A percentile compares a stretch with the other conserved stretches of the same genome.
These are phyloP conservation scores for Ypsolopha scabrella DNA, from an alignment of 2,888 invertebrate species.

Conservation along the genomic window DNA sequence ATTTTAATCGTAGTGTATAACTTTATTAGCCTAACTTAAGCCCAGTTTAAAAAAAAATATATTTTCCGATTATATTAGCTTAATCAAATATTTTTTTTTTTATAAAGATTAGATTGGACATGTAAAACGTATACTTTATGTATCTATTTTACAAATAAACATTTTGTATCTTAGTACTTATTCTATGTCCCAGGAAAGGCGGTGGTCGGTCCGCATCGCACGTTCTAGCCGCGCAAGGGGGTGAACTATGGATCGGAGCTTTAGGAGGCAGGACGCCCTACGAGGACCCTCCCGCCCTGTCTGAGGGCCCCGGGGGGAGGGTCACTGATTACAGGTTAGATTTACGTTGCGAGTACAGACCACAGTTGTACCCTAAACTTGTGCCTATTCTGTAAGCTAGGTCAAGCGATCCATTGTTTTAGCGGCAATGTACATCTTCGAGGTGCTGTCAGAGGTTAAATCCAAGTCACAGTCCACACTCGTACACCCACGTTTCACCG, in stretches of 20 bases:
- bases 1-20: no score
- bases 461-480: no score
- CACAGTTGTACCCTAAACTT: background rate
- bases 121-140: no score
- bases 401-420: background rate
- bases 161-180: no score
- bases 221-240: constrained; percentile 92
- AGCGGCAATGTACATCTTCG: background rate
- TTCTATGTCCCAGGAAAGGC: constrained; percentile 72
- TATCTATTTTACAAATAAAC: background rate
- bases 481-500: no score
- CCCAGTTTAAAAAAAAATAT: no score
- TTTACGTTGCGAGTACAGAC: background rate
- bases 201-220: constrained; percentile 93
- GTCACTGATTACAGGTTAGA: constrained; percentile 89
- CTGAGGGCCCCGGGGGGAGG: constrained; percentile 93
- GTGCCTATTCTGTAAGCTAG: background rate
- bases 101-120: no score
- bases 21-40: no score
- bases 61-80: no score
- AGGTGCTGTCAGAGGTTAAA: no score
- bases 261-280: constrained; percentile 88
- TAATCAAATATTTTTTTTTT: no score
- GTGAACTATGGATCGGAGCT: constrained; percentile 96
- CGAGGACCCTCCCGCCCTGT: constrained; percentile 95